Conservation (phyloP, 1,140 invertebrate genomes). For the Lepidurus packardi region DNA sequence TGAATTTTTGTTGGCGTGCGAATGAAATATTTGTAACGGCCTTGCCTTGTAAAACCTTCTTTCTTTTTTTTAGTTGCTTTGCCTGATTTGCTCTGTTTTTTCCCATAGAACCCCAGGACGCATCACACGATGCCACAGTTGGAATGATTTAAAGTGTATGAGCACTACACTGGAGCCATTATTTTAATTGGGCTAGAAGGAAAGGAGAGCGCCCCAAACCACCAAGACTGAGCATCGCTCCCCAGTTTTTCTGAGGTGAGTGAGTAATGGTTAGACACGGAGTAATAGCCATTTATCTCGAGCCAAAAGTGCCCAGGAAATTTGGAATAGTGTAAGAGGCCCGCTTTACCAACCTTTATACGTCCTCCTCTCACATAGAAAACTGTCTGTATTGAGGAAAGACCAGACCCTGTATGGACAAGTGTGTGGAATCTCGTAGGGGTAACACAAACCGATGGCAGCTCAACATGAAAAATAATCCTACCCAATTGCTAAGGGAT, state of each 20-base stretch:
- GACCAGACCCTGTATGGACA: not conserved
- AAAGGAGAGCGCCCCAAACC: not conserved
- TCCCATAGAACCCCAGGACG: not conserved
- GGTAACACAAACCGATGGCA: conserved; percentile 5
- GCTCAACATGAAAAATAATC: conserved; percentile 15
- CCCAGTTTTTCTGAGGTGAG: conserved; percentile 4
- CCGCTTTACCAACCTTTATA: not conserved
- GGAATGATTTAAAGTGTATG: conserved; percentile 4
- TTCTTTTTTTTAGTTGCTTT: no score
- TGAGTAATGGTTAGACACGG: conserved; percentile 21
- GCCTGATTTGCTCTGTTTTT: not conserved
- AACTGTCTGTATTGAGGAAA: not conserved
- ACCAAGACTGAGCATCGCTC: not conserved
- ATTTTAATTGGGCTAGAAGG: not conserved
- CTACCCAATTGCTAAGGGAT: not conserved
- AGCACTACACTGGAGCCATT: conserved; percentile 15
- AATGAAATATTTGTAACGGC: not conserved
- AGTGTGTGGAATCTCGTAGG: not conserved
- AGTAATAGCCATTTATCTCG: conserved; percentile 19
- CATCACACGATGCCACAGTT: not conserved
- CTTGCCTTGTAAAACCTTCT: no score
- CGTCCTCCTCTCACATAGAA: not conserved
- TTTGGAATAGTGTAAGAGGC: conserved; percentile 10
- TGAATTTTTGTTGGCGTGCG: not conserved
- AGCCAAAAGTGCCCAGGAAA: conserved; percentile 5